Base-by-base conservation (phyloP, 2,888 invertebrate species). In the Tenthredo mesomela region DNA sequence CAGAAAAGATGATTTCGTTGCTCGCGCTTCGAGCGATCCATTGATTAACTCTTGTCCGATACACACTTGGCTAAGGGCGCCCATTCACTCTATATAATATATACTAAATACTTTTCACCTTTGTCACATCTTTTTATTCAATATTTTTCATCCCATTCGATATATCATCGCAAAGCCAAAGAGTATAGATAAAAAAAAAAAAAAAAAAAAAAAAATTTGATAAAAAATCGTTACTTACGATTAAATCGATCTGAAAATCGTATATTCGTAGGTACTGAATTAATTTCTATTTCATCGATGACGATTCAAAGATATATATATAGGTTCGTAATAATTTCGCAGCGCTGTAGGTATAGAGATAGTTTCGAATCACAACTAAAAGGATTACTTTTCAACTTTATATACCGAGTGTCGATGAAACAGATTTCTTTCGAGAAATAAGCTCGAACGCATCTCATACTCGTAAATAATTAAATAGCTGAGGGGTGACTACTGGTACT, bases 41-140 rank as follows among this genome's bases (percentile, higher is more conserved):
- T 92, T 92, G 92, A 93, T 93, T 93, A 92, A 92, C 91, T 90
- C 92, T 92, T 92, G 92, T 90, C 90, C 91, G 86, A 78, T 85
- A 82, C 86, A 85, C 87, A 82, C 85, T 85, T 87, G 82, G 87
- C 86, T 86, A 87, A 85, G 84, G 75, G 80, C 80, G 40, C 61
- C 33, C 7, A 58, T 37, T 29, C 5, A 80, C 40, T 58, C 58
- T 58, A 58, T 40, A 29, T 29, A 18, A 29, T 29, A 18, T 33
- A 21, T 9, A 25, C 9, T 18, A 40, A 54, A 77, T 29, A 50
- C n/a, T 43, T 43, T n/a, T 43, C 43, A 73, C 37, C 43, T 73
- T 73, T 43, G 71, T 73, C 71, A 73, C 71, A 43, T 73, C 12
- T 10, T 61, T 61, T 10, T 25, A 25, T 61, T 61, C 61, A 25